Conservation (phyloP, 2,797 vertebrate species). For the Thaleichthys pacificus region DNA sequence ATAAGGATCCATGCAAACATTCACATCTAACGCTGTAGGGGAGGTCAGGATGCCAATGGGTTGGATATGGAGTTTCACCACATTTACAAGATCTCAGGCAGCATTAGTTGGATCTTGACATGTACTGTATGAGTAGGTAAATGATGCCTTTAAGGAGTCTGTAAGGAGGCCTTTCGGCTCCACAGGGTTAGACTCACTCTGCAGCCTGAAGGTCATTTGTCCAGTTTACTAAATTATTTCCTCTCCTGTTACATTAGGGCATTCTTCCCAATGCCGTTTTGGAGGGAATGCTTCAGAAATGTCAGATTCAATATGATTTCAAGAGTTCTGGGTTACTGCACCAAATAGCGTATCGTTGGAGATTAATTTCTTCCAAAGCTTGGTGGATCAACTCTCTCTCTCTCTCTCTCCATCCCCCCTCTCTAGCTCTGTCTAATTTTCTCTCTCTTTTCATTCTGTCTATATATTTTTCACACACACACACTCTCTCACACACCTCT, state of each 20-base stretch:
- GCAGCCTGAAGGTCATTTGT: no score
- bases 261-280: background rate
- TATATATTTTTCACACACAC: slow-evolving; percentile 15
- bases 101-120: background rate
- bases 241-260: background rate
- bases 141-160: no score
- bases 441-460: background rate
- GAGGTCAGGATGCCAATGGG: slow-evolving; percentile 26
- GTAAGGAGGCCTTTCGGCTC: no score
- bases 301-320: slow-evolving; percentile 18
- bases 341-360: slow-evolving; percentile 11
- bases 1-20: slow-evolving; percentile 45
- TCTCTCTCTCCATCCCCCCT: no score
- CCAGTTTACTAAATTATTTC: background rate
- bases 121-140: no score
- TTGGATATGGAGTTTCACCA: slow-evolving; percentile 38
- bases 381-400: slow-evolving; percentile 10
- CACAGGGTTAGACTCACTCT: no score
- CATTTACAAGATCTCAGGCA: slow-evolving; percentile 22
- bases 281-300: background rate
- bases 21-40: slow-evolving; percentile 24
- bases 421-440: no score
- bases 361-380: slow-evolving; percentile 20
- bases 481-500: slow-evolving; percentile 9
- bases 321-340: slow-evolving; percentile 9